Percentiles rank a stretch among this genome's conserved stretches.
phyloP scores from a whole-genome alignment of 1,140 invertebrate species.

The Pomacea maculata region DNA sequence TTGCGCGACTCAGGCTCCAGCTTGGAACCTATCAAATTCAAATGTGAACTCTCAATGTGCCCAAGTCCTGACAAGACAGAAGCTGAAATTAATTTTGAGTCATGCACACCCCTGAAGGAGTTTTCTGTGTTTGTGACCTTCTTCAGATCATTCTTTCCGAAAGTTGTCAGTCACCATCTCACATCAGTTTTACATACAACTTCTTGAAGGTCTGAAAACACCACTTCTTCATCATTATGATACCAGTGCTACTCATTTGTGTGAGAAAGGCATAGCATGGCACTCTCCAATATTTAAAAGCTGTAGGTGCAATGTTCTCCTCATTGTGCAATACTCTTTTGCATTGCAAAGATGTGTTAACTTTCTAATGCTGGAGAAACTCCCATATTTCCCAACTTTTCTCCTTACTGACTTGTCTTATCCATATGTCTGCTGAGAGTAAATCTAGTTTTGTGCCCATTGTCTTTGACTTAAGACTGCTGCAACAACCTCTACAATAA shows the following conservation, averaged over 20 bases:
- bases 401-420: too few relatives aligned
- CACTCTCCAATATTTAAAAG: neutral
- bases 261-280: neutral
- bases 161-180: neutral
- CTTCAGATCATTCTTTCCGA: conserved; percentile 20
- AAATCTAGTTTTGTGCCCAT: too few relatives aligned
- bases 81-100: conserved; percentile 2
- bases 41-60: neutral
- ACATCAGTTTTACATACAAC: neutral
- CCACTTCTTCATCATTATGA: neutral
- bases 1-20: conserved; percentile 20
- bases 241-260: neutral
- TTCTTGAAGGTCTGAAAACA: conserved; percentile 1
- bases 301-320: too few relatives aligned
- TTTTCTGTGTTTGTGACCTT: conserved; percentile 16
- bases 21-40: neutral
- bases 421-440: too few relatives aligned
- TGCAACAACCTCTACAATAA: too few relatives aligned
- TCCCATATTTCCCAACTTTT: too few relatives aligned
- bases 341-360: too few relatives aligned
- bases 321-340: too few relatives aligned
- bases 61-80: neutral
- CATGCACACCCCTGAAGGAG: conserved; percentile 6
- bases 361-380: too few relatives aligned
- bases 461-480: too few relatives aligned